These are phyloP conservation scores for Thera obeliscata DNA, from an alignment of 2,888 invertebrate genomes.

Conservation along the genomic window DNA sequence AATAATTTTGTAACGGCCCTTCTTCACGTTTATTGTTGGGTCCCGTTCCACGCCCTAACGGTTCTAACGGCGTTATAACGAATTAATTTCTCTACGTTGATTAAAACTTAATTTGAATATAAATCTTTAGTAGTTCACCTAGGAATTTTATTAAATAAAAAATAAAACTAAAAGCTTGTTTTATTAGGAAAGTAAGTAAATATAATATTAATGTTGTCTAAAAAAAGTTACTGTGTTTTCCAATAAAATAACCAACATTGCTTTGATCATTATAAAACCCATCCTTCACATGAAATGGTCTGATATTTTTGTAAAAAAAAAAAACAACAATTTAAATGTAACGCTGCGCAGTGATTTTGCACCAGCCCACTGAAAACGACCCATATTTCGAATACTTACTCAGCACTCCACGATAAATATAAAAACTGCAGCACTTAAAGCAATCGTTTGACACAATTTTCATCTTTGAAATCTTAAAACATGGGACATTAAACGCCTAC, in stretches of 20 bases:
- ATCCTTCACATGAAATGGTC: no score
- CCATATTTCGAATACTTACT: constrained; percentile 15
- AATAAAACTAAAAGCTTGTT: neutral
- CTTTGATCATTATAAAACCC: no score
- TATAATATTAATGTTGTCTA: no score
- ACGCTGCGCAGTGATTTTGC: neutral
- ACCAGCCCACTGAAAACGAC: neutral
- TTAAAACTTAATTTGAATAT: constrained; percentile 76
- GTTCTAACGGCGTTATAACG: constrained; percentile 67
- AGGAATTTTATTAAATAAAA: no score
- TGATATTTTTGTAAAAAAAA: no score
- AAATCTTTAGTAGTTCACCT: constrained; percentile 59
- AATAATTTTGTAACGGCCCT: constrained; percentile 61
- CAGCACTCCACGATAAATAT: constrained; percentile 32
- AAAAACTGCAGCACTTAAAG: constrained; percentile 41
- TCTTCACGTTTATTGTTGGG: constrained; percentile 72
- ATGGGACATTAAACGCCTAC: constrained; percentile 48
- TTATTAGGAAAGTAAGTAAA: no score
- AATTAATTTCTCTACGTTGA: constrained; percentile 78
- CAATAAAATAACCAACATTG: no score
- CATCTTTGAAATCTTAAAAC: constrained; percentile 52
- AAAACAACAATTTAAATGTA: neutral
- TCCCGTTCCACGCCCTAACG: constrained; percentile 51
- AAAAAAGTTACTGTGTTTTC: no score
- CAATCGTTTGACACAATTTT: constrained; percentile 50